Percentiles rank a stretch among this genome's conserved stretches.
Conservation (phyloP, 1,140 invertebrate species). For the Eriosoma lanigerum region DNA sequence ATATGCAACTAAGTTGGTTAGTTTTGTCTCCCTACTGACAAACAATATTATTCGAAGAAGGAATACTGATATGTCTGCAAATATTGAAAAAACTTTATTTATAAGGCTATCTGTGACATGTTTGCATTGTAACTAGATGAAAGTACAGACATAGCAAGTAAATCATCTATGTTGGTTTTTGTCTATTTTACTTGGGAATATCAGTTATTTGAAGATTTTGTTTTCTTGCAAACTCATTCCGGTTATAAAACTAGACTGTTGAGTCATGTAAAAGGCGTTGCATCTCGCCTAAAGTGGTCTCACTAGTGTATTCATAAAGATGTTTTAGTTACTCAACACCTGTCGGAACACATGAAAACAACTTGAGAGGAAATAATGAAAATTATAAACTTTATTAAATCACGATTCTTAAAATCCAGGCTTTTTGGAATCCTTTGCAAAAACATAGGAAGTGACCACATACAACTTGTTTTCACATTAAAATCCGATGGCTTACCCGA, state of each 20-base stretch:
- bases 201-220: too few species aligned
- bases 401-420: slow-evolving; percentile 28
- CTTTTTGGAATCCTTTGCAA: slow-evolving; percentile 55
- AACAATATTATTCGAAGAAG: too few species aligned
- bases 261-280: background rate
- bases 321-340: background rate
- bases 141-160: too few species aligned
- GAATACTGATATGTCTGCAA: too few species aligned
- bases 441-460: slow-evolving; percentile 57
- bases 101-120: too few species aligned
- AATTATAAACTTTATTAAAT: slow-evolving; percentile 54
- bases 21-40: too few species aligned
- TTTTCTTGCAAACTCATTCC: too few species aligned
- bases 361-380: slow-evolving; percentile 24
- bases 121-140: too few species aligned
- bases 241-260: background rate
- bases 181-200: too few species aligned
- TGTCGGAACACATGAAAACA: slow-evolving; percentile 8
- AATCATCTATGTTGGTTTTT: too few species aligned
- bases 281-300: background rate
- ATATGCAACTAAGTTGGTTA: slow-evolving; percentile 54
- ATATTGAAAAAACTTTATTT: too few species aligned
- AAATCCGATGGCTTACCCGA: slow-evolving; percentile 57
- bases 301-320: background rate
- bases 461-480: slow-evolving; percentile 57